Percentiles rank a stretch among this genome's conserved stretches.
Evolutionary conservation across 2,888 invertebrate genomes (phyloP).

Genomic region (Mimachlamys varia): DNA sequence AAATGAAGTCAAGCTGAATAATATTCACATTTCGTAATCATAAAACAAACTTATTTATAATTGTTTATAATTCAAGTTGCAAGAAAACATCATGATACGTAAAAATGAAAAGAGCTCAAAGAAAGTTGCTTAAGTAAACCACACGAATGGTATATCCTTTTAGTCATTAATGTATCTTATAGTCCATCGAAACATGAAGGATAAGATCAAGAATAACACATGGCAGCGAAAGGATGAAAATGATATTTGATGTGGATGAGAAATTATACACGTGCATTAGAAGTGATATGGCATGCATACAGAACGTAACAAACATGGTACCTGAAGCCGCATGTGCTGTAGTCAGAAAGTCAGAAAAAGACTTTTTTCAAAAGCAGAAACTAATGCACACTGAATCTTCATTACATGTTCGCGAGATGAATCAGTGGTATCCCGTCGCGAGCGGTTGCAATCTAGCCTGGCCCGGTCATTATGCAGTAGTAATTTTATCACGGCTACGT

Average conservation of each 20-base stretch:
- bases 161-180: not conserved
- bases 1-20: not conserved
- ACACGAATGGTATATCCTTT: not conserved
- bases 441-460: not conserved
- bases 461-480: not conserved
- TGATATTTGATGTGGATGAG: slow-evolving; percentile 8
- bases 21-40: not conserved
- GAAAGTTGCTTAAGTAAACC: not conserved
- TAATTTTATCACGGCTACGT: not conserved
- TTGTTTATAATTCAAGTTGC: not conserved
- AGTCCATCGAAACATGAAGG: not conserved
- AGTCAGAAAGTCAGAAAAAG: slow-evolving; percentile 21
- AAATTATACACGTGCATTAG: not conserved
- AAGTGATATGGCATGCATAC: slow-evolving; percentile 15
- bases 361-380: slow-evolving; percentile 7
- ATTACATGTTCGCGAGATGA: not conserved
- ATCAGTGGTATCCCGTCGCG: not conserved
- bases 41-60: not conserved
- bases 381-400: slow-evolving; percentile 34
- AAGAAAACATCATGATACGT: not conserved
- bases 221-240: slow-evolving; percentile 20
- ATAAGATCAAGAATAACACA: not conserved
- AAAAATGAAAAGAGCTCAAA: not conserved
- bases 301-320: slow-evolving; percentile 31
- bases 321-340: slow-evolving; percentile 36